phyloP scores from a whole-genome alignment of 2,888 invertebrate genomes.

The Rhagonycha lutea region DNA sequence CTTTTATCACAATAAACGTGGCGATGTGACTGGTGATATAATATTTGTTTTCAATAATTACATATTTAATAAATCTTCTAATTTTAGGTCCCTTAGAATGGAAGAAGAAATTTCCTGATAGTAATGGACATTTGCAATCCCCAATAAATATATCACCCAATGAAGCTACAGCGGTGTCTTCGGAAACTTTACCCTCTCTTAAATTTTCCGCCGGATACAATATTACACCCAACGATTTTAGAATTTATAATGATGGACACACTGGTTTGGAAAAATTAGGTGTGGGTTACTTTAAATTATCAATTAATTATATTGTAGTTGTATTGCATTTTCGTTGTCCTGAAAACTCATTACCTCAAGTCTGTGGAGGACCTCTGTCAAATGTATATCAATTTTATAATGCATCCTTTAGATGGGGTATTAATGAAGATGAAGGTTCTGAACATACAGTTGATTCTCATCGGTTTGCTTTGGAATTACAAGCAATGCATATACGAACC shows the following conservation, averaged over 20 bases:
- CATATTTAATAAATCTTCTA: neutral
- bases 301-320: slow-evolving; percentile 30
- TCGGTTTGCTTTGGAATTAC: slow-evolving; percentile 63
- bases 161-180: slow-evolving; percentile 34
- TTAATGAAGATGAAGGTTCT: slow-evolving; percentile 61
- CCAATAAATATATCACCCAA: slow-evolving; percentile 46
- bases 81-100: slow-evolving; percentile 41
- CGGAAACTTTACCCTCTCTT: slow-evolving; percentile 42
- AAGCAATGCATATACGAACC: slow-evolving; percentile 54
- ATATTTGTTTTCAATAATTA: neutral
- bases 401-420: slow-evolving; percentile 64
- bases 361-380: slow-evolving; percentile 57
- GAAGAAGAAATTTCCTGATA: slow-evolving; percentile 38
- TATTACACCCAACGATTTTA: slow-evolving; percentile 55
- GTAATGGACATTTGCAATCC: slow-evolving; percentile 44
- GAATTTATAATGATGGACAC: slow-evolving; percentile 59
- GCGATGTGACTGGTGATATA: neutral
- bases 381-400: slow-evolving; percentile 59
- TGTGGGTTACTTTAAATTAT: neutral
- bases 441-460: slow-evolving; percentile 62
- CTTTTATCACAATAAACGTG: neutral
- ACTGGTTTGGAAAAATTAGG: slow-evolving; percentile 50
- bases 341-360: slow-evolving; percentile 33
- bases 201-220: slow-evolving; percentile 59
- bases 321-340: slow-evolving; percentile 41